Conservation (phyloP, 2,113 vertebrate genomes). For the Sinocyclocheilus maitianheensis region DNA sequence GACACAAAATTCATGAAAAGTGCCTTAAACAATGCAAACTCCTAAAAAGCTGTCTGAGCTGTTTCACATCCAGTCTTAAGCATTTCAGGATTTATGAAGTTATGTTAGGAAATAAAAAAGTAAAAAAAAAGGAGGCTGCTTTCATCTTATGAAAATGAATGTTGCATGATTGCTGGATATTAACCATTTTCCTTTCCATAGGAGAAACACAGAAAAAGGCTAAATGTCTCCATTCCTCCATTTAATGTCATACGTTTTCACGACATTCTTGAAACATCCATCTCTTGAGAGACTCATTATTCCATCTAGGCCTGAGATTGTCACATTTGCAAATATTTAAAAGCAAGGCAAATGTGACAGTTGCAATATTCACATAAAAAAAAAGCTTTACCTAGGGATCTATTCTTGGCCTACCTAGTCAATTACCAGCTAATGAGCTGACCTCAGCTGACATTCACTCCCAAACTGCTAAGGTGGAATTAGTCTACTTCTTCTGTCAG, state of each 20-base stretch:
- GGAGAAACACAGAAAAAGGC: background rate
- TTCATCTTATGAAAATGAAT: background rate
- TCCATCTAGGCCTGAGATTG: background rate
- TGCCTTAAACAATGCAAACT: background rate
- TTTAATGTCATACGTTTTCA: background rate
- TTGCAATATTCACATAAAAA: background rate
- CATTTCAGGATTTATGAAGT: background rate
- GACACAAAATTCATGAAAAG: background rate
- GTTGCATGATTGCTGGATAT: background rate
- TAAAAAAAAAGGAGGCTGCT: background rate
- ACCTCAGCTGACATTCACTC: conserved; percentile 16
- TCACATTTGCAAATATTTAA: conserved; percentile 14
- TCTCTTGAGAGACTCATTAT: background rate
- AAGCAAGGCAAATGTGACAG: conserved; percentile 1
- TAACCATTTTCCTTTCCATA: background rate
- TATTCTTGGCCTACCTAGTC: conserved; percentile 21
- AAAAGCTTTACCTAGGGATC: background rate
- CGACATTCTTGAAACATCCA: background rate
- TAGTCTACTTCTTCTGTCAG: background rate
- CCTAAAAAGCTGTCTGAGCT: background rate
- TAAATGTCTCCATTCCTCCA: background rate
- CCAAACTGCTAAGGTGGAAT: background rate
- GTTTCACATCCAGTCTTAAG: background rate
- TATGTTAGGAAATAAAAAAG: background rate
- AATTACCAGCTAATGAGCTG: conserved; percentile 12